These are phyloP conservation scores for Gallinago stenura DNA, from an alignment of 2,797 vertebrate species.

Conservation along the genomic window DNA sequence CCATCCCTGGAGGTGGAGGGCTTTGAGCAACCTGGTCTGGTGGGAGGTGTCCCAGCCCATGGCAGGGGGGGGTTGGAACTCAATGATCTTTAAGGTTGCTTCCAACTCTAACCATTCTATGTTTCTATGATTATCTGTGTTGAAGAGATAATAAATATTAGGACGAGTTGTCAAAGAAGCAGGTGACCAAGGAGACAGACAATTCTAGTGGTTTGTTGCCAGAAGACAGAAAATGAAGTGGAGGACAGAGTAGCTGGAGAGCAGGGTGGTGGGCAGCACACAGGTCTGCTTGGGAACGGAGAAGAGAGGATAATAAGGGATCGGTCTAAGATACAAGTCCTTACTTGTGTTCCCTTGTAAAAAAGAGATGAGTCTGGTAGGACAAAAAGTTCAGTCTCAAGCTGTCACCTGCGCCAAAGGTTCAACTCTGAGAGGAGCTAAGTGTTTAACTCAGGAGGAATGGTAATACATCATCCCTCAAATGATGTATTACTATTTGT, in stretches of 20 bases:
- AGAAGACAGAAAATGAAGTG: not conserved
- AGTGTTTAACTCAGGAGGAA: not conserved
- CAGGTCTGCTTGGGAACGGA: not conserved
- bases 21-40: too few relatives aligned
- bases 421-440: not conserved
- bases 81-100: too few relatives aligned
- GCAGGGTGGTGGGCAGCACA: accelerated
- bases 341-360: not conserved
- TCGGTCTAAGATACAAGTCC: not conserved
- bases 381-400: not conserved
- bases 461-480: not conserved
- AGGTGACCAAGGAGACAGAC: not conserved
- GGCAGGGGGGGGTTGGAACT: too few relatives aligned
- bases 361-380: not conserved
- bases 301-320: not conserved
- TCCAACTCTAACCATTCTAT: too few relatives aligned
- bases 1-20: too few relatives aligned
- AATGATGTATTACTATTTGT: not conserved
- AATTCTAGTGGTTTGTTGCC: not conserved
- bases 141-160: not conserved
- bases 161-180: not conserved
- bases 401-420: not conserved
- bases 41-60: too few relatives aligned
- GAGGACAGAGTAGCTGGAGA: not conserved
- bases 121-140: not conserved